Conservation (phyloP, 92 coral and sea anemone species). For the Porites lobata region DNA sequence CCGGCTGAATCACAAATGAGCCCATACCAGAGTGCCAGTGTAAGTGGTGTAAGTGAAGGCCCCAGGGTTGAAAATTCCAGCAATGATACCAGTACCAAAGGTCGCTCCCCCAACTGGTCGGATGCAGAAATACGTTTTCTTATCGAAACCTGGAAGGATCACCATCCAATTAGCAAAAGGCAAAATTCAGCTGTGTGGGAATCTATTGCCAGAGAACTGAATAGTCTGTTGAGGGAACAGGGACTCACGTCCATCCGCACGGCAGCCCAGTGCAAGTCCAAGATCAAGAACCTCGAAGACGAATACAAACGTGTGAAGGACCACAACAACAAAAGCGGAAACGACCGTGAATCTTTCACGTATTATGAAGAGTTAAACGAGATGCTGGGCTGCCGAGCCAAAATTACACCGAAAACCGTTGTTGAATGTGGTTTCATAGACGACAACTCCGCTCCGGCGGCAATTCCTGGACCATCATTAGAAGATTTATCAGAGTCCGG, state of each 20-base stretch:
- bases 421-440: not conserved
- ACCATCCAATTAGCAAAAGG: constrained; percentile 40
- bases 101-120: constrained; percentile 46
- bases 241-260: constrained; percentile 43
- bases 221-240: not conserved
- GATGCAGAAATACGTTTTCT: constrained; percentile 33
- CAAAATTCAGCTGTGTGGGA: constrained; percentile 48
- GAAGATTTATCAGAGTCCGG: no score
- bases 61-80: constrained; percentile 10
- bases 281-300: constrained; percentile 57
- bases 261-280: constrained; percentile 57
- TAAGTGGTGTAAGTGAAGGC: constrained; percentile 12
- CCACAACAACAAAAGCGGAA: no score
- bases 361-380: no score
- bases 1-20: no score
- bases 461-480: constrained; percentile 21
- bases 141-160: no score
- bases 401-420: no score
- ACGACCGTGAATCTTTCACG: no score
- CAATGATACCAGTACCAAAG: constrained; percentile 9
- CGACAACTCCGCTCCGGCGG: not conserved
- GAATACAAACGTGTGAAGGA: constrained; percentile 61
- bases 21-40: no score
- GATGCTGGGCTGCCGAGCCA: no score
- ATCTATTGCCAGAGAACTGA: constrained; percentile 39